These are phyloP conservation scores for Rhinatrema bivittatum DNA, from an alignment of 2,797 vertebrate genomes.

Conservation along the genomic window DNA sequence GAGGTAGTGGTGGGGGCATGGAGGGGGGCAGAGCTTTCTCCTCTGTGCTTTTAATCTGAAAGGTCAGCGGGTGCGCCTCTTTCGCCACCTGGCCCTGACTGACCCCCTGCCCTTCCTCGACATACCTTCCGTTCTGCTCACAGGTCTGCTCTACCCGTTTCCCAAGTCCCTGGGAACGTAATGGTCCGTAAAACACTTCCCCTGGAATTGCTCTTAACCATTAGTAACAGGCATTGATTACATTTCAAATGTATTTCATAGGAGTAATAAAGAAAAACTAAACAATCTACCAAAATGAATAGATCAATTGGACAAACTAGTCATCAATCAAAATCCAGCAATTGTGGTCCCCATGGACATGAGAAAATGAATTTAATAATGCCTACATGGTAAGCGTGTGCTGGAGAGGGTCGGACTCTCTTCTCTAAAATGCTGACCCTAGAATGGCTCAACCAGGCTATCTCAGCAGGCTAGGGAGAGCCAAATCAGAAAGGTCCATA, in stretches of 20 bases:
- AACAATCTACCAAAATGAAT: conserved; percentile 8
- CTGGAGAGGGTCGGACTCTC: too few relatives aligned
- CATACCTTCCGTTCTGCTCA: not conserved
- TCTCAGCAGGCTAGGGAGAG: not conserved
- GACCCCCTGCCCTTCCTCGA: not conserved
- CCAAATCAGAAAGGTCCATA: not conserved
- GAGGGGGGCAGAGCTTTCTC: not conserved
- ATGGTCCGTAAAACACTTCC: conserved; percentile 11
- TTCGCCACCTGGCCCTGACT: too few relatives aligned
- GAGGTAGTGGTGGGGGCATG: too few relatives aligned
- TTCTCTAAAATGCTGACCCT: too few relatives aligned
- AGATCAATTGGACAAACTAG: conserved; percentile 41
- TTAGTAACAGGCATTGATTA: conserved; percentile 30
- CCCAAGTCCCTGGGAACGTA: conserved; percentile 12
- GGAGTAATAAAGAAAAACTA: not conserved
- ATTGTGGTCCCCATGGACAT: not conserved
- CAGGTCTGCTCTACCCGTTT: not conserved
- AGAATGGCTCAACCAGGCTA: too few relatives aligned
- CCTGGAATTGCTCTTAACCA: conserved; percentile 6
- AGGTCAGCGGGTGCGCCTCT: not conserved
- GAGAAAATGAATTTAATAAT: not conserved
- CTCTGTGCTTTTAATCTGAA: accelerated
- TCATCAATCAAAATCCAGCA: conserved; percentile 43
- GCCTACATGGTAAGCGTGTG: not conserved
- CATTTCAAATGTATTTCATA: conserved; percentile 27